Base-by-base conservation (phyloP, 2,888 invertebrate species). In the Gandaritis pyraliata region DNA sequence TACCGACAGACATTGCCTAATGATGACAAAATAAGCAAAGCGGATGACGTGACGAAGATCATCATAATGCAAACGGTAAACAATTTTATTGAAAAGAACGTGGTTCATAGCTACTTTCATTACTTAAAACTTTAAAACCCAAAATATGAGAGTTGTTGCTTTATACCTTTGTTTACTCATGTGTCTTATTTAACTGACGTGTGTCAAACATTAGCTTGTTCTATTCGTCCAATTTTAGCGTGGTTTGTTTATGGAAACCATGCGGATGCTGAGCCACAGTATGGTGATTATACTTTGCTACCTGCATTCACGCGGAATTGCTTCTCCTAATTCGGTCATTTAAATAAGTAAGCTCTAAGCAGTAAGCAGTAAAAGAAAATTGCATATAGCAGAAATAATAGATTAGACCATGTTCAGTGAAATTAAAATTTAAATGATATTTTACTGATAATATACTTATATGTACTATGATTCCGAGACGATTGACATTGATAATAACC, bases 221-320 rank as follows among this genome's bases (percentile, higher is more conserved):
- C 73, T 74, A 78, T 76, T 70, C 67, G 72, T 78, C 82, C 86
- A 82, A 78, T 83, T 90, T 88, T 85, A 86, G 88, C 81, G 76
- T 72, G 61, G 57, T 55, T 80, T 90, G 90, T 91, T 91, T 90
- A 90, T 77, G 73, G 72, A 73, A 80, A 81, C 43, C 80, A 80
- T n/a, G 75, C 89, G 91, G 91, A 91, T 86, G 88, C 81, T 81
- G 82, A 77, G 29, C 47, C 23, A 15, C 45, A 55, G 45, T 16
- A 16, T 2, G 45, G 11, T 45, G 45, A 36, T 23, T 50, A 47
- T 46, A 13, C 47, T 13, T 43, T n/a, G 7, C 8, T 36, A 49
- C 76, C 72, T 71, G 69, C 72, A 68, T 73, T 68, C 71, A 64
- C 66, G 64, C 64, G 64, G 69, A 72, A 70, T 71, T 43, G 58